Conservation (phyloP, 2,797 vertebrate genomes). For the Sebastes kiyomatsui region DNA sequence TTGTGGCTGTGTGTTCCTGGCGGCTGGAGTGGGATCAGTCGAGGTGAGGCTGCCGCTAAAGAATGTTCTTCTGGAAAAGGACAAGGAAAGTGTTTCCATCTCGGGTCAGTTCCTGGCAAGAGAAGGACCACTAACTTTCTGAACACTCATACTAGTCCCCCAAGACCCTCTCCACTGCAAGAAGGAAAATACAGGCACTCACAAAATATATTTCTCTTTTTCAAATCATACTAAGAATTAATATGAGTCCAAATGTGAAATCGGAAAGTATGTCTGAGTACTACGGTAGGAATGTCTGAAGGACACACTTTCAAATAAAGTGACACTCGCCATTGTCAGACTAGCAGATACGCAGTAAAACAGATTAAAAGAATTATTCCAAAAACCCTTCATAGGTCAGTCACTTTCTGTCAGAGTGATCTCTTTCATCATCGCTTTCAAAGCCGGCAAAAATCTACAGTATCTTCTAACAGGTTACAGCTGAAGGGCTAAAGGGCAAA, state of each 20-base stretch:
- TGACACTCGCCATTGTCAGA: neutral
- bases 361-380: neutral
- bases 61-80: slow-evolving; percentile 67
- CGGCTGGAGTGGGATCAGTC: slow-evolving; percentile 49
- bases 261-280: neutral
- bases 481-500: neutral
- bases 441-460: no score
- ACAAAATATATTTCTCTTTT: neutral
- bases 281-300: neutral
- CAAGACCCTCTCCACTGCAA: neutral
- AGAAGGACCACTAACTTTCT: slow-evolving; percentile 16
- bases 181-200: neutral
- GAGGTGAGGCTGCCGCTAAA: slow-evolving; percentile 52
- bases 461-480: neutral
- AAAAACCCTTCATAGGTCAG: neutral
- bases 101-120: slow-evolving; percentile 41
- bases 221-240: neutral
- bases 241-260: neutral
- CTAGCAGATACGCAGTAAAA: neutral
- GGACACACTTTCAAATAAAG: neutral
- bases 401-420: neutral
- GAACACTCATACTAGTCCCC: neutral
- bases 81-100: slow-evolving; percentile 61
- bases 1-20: slow-evolving; percentile 31
- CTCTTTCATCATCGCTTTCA: no score